Evolutionary conservation across 2,797 vertebrate genomes (phyloP), one percentile per base, ranked within the genome.

Genomic region (Chrysocyon brachyurus): DNA sequence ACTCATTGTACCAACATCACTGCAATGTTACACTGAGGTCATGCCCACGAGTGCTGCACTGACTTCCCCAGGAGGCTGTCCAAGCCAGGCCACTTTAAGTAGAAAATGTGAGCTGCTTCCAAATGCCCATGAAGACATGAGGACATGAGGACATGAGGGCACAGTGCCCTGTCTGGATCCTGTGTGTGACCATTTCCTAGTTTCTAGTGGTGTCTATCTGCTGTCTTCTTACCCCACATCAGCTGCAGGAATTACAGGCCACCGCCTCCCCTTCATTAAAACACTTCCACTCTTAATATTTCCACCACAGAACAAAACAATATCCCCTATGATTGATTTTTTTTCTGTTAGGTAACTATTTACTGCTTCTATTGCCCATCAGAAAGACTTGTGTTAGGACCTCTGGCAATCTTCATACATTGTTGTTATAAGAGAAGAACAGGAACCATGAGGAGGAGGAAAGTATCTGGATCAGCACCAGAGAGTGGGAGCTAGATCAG

Each of bases 391-490:
- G 5, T 59, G 63, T 63, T 66, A 40, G 63, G 63, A 87, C 81
- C 96, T 84, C 93, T 77, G 83, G 75, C 52, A n/a, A 64, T 64
- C 89, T 81, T 88, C 28, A 17, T 70, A 70, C 59, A 70, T 6
- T 64, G 79, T 26, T 46, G 66, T 78, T 84, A 66, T 15, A 33
- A 77, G 64, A 52, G 36, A 88, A 89, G 24, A 93, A 90, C 19
- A 17, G 46, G 70, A 83, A 88, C 33, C 56, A 31, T 0, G n/a
- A 91, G 57, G 33, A 66, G 85, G 26, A 72, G 17, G 31, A 49
- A 57, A 75, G 3, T 49, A 56, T 61, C 22, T 73, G 83, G 72
- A 54, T 59, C 11, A 8, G 61, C 14, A 57, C 57, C 14, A 40
- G 31, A 82, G 6, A 64, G 26, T 4, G 16, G 56, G 33, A 22